Percentiles rank a stretch among this genome's conserved stretches.
phyloP scores from a whole-genome alignment of 2,797 vertebrate genomes.

The Taenioides sp. region DNA sequence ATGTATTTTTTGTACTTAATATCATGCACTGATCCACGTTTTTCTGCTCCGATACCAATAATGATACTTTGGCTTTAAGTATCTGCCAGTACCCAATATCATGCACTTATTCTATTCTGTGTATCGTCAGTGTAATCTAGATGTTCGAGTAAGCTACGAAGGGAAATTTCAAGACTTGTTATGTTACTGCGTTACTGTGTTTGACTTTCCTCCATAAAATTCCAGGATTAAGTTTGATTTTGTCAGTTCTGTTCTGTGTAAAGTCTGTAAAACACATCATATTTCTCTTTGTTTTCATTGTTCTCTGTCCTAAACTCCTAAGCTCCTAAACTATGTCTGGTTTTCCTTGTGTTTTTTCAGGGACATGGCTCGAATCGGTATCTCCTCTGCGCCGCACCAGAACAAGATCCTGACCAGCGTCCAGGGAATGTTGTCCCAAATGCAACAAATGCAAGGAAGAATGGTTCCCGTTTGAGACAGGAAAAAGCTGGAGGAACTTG shows the following conservation, averaged over 20 bases:
- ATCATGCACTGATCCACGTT: too few species aligned
- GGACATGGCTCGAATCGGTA: constrained; percentile 92
- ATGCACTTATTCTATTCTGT: too few species aligned
- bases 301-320: neutral
- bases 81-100: too few species aligned
- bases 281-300: constrained; percentile 51
- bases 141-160: neutral
- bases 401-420: constrained; percentile 94
- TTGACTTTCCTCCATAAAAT: constrained; percentile 18
- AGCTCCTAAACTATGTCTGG: constrained; percentile 39
- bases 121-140: too few species aligned
- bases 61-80: too few species aligned
- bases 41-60: too few species aligned
- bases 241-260: constrained; percentile 22
- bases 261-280: constrained; percentile 53
- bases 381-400: constrained; percentile 88
- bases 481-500: constrained; percentile 55
- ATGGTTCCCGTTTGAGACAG: constrained; percentile 94
- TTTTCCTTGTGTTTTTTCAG: constrained; percentile 63
- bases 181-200: too few species aligned
- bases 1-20: too few species aligned
- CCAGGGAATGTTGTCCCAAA: constrained; percentile 92
- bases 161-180: neutral
- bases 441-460: constrained; percentile 95
- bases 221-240: constrained; percentile 24